Conservation (phyloP, 2,797 vertebrate species). For the Spinus pinus region DNA sequence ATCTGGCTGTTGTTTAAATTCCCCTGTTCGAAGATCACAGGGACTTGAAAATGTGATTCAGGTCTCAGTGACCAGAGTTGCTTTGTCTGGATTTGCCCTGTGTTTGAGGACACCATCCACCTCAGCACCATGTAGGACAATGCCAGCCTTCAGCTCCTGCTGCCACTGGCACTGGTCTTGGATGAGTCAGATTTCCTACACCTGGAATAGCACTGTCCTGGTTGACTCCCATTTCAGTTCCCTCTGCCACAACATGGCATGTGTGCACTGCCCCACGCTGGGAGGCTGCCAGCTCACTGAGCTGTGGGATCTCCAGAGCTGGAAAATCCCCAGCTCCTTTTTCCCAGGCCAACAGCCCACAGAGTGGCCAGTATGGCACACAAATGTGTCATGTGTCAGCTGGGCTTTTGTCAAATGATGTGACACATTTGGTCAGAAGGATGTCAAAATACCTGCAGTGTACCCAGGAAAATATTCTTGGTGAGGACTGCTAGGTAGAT, state of each 20-base stretch:
- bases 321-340: not conserved
- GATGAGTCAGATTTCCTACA: not conserved
- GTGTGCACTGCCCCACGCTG: not conserved
- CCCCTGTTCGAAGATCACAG: not conserved
- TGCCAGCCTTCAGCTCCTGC: not conserved
- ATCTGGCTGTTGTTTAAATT: not conserved
- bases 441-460: not conserved
- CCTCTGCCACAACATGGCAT: rapidly evolving
- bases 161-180: not conserved
- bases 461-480: not conserved
- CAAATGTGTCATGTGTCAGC: rapidly evolving
- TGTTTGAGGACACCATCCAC: not conserved
- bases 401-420: not conserved
- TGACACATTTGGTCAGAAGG: not conserved
- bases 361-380: not conserved
- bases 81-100: rapidly evolving
- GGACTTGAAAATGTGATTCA: not conserved
- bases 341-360: not conserved
- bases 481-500: not conserved
- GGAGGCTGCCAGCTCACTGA: rapidly evolving
- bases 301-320: not conserved
- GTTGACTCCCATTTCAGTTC: not conserved
- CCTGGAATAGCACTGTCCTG: not conserved
- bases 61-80: not conserved
- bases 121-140: not conserved